These are phyloP conservation scores for Asarcornis scutulata DNA, from an alignment of 2,113 vertebrate genomes.

Conservation along the genomic window DNA sequence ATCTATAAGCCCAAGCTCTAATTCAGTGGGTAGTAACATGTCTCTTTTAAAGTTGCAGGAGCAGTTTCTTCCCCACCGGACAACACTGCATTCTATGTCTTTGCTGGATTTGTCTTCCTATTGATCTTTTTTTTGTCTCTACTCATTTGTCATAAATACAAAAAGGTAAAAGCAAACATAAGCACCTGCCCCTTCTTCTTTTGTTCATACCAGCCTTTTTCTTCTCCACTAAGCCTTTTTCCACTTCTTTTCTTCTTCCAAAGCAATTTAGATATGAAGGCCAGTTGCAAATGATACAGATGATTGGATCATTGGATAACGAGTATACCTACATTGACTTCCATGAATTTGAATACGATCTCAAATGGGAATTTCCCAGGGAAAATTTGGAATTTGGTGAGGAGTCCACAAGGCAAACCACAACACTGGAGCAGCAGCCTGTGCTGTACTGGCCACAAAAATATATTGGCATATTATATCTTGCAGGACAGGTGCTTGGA, in stretches of 20 bases:
- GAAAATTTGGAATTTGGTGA: constrained; percentile 96
- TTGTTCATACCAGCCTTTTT: background rate
- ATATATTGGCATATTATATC: constrained; percentile 7
- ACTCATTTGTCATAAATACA: constrained; percentile 74
- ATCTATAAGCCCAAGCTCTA: background rate
- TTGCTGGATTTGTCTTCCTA: constrained; percentile 64
- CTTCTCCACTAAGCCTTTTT: background rate
- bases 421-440: background rate
- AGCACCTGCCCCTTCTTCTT: background rate
- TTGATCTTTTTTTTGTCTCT: constrained; percentile 25
- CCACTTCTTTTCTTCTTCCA: constrained; percentile 16
- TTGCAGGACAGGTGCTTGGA: constrained; percentile 88
- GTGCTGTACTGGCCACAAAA: background rate
- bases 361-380: constrained; percentile 94
- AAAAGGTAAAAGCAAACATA: constrained; percentile 76
- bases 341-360: constrained; percentile 87
- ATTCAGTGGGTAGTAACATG: background rate
- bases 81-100: constrained; percentile 58
- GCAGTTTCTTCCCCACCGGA: constrained; percentile 50
- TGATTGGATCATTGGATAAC: constrained; percentile 87
- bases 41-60: constrained; percentile 67
- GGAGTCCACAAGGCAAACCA: background rate
- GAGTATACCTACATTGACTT: constrained; percentile 96
- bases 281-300: constrained; percentile 91
- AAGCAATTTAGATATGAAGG: constrained; percentile 89